Base-by-base conservation (phyloP, 2,888 invertebrate species). In the Meteorus colon region DNA sequence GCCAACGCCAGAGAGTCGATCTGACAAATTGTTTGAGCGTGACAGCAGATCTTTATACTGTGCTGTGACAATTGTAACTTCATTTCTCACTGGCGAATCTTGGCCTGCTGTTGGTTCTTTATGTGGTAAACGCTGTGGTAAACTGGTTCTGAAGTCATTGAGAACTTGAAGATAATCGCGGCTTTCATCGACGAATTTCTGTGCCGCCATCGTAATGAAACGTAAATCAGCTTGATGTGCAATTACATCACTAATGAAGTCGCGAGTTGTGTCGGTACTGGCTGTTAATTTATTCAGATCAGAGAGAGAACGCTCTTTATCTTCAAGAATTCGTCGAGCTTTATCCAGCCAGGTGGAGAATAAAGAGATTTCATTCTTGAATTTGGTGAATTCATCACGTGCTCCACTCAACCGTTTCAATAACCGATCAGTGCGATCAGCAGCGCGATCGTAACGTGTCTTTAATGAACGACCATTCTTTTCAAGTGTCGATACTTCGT, bases 131-230 rank as follows among this genome's bases (percentile, higher is more conserved):
- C 97, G 94, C 37, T 96, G 94, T 1, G 97, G 97, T 27, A 97
- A 90, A 24, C 94, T 92, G 0, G 96, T 96, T 80, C 97, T 94
- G 92, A 96, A 97, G 81, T 96, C 96, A 90, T 97, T 97, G 48
- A 97, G 91, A 55, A 94, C 92, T 24, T 93, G 92, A 8, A 97
- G 91, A 90, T 96, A 97, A 83, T 97, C 96, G 92, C 97, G 97
- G 89, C 97, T 96, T 90, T 98, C 98, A 85, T 98, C 98, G 31
- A 97, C 94, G 89, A 98, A 98, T 90, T 97, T 98, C 91, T 98
- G 97, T 1, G 97, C 97, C 1, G 97, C 95, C 96, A 98, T 97
- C 3, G 97, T 97, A 82, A 98, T 97, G 90, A 98, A 98, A 76
- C 98, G 92, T 41, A 98, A 91, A 90, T 98, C 98, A 0, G 97